Base-by-base conservation (phyloP, 2,797 vertebrate species). In the Hyperoplus immaculatus region DNA sequence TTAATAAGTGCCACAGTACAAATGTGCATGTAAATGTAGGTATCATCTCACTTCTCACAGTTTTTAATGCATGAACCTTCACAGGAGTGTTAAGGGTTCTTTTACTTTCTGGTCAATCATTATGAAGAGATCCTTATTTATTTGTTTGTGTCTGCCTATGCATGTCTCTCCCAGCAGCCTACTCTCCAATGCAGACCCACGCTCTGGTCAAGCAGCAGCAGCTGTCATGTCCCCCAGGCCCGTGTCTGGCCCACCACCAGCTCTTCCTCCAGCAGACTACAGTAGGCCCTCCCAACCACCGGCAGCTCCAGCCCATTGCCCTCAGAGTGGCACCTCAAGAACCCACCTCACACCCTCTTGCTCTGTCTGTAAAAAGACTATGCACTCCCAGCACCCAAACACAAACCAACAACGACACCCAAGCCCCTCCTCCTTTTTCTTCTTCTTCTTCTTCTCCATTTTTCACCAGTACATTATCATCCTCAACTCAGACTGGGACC, bases 251-350 rank as follows among this genome's bases (percentile, higher is more conserved):
- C 2, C 96, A 97, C 77, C 97, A 97, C 91, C 97, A 97, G 87
- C 94, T 97, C 90, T 93, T 97, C 79, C 45, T 97, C 81, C 96
- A 98, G 41, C 95, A 93, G 73, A 83, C 91, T 41, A 41, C 91
- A 59, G 87, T 70, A 55, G 86, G 81, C 18, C 21, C 78, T 46
- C 50, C 81, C 50, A 89, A 94, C 87, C 96, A 96, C 74, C 95
- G 96, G 86, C 97, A 97, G 70, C 94, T 97, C 69, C 97, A 98
- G 87, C 96, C 97, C 6, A 94, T 97, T 3, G 93, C 97, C 12
- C 95, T 98, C 70, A 96, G 96, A 84, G 95, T 95, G 75, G 80
- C 95, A 13, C 81, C 89, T 50, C 96, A 92, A 83, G 96, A 97
- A 0, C 60, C 77, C 62, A 92, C 92, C 88, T 94, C 79, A 86